A percentile compares a stretch with the other conserved stretches of the same genome.
These are phyloP conservation scores for Leptopilina drosophilae DNA, from an alignment of 2,888 invertebrate genomes.

Conservation along the genomic window DNA sequence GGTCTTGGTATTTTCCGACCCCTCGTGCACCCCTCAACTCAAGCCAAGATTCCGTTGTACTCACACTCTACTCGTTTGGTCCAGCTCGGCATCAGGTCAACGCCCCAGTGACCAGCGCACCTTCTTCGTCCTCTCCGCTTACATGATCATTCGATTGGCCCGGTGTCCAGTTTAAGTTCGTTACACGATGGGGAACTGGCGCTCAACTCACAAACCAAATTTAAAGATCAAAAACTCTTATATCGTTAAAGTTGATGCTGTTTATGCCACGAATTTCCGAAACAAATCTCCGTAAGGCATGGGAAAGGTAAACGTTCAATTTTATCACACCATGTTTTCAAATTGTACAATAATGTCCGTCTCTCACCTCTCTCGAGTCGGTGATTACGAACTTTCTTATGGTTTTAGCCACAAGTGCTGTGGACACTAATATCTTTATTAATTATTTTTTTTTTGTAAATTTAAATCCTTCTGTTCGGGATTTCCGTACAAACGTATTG, in stretches of 20 bases:
- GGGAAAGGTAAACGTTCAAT: conserved; percentile 11
- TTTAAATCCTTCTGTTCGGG: too few species aligned
- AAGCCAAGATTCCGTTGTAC: conserved; percentile 54
- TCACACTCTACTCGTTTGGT: conserved; percentile 71
- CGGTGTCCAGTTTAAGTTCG: conserved; percentile 40
- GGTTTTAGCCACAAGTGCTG: too few species aligned
- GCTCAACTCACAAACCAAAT: conserved; percentile 30
- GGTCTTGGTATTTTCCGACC: conserved; percentile 33
- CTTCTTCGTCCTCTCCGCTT: conserved; percentile 62
- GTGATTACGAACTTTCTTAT: too few species aligned
- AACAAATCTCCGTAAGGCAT: conserved; percentile 17
- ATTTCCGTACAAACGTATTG: too few species aligned
- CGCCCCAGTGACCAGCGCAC: conserved; percentile 76
- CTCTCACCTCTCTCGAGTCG: too few species aligned
- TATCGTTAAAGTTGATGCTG: conserved; percentile 33
- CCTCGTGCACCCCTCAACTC: conserved; percentile 35
- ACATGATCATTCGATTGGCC: conserved; percentile 39
- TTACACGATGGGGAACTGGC: conserved; percentile 37
- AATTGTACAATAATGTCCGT: conserved; percentile 4
- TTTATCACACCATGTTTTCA: conserved; percentile 22
- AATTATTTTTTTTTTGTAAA: too few species aligned
- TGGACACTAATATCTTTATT: too few species aligned
- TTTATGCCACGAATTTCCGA: conserved; percentile 18
- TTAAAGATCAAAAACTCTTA: conserved; percentile 30
- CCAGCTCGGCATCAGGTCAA: conserved; percentile 73